phyloP scores from a whole-genome alignment of 2,888 invertebrate species.

The Dryadula phaetusa region DNA sequence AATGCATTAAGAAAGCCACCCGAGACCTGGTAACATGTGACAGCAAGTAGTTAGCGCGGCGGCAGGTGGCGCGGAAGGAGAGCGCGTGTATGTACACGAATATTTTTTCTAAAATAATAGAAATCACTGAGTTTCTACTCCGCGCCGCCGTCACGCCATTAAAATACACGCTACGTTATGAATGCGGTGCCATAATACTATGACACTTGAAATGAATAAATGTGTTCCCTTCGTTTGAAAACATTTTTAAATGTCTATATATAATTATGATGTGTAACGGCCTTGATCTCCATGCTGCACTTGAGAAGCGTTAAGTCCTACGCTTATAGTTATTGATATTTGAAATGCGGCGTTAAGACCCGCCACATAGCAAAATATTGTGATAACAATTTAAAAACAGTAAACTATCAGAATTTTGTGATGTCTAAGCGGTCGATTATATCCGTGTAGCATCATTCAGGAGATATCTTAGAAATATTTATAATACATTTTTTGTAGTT shows the following conservation, averaged over 20 bases:
- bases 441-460: no score
- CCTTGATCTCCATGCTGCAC: no score
- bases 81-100: not conserved
- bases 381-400: no score
- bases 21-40: not conserved
- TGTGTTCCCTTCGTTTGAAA: not conserved
- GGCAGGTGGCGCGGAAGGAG: not conserved
- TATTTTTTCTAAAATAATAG: slow-evolving; percentile 18
- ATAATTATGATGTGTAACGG: not conserved
- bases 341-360: not conserved
- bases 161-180: not conserved
- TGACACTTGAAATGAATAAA: not conserved
- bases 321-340: no score
- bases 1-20: not conserved
- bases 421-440: not conserved
- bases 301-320: no score
- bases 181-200: not conserved
- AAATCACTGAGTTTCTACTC: not conserved
- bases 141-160: not conserved
- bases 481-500: not conserved
- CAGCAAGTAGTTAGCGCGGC: not conserved
- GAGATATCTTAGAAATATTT: not conserved
- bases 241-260: not conserved
- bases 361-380: no score
- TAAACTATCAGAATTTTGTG: no score